Evolutionary conservation across 2,113 vertebrate species (phyloP), one percentile per base, ranked within the genome.

Genomic region (Odocoileus hemionus): DNA sequence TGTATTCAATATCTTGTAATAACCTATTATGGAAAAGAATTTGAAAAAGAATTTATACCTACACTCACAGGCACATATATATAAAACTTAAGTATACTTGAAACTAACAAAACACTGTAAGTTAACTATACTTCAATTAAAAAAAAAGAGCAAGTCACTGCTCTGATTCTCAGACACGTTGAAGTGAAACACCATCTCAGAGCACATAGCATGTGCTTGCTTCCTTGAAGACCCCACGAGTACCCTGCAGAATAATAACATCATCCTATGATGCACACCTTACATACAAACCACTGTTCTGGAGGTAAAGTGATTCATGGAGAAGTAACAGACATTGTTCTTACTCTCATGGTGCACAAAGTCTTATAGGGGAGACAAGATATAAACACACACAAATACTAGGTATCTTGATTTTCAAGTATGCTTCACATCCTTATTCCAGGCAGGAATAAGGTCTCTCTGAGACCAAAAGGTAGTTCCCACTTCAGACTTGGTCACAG

Each of bases 391-490:
- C 10, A 39, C 45, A 67, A 43, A 58, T 25, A 17, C 39, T 19
- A 23, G 6, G 23, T 43, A 33, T n/a, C 36, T 17, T 6, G 21
- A 50, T 33, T 21, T 92, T 93, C 78, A 50, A 3, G 39, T 5
- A 17, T 26, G 33, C 14, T 54, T 80, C 45, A 80, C 64, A 78
- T 70, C 28, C 6, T 61, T 80, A 91, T 86, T 91, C 64, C 21
- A 55, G 58, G 30, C 79, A 90, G 13, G 33, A 36, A 36, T 36
- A 36, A 36, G 36, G 36, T 36, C 6, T 3, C 39, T 60, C 74
- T 50, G 86, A 92, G 83, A 82, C 50, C 50, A 79, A 95, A 97
- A 86, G 95, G 85, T 76, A 54, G 64, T 88, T 50, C 45, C 60
- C 50, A 64, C 52, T 47, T 83, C 57, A 86, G 93, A 21, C 17